Conservation (phyloP, 2,797 vertebrate species). For the Betta splendens region DNA sequence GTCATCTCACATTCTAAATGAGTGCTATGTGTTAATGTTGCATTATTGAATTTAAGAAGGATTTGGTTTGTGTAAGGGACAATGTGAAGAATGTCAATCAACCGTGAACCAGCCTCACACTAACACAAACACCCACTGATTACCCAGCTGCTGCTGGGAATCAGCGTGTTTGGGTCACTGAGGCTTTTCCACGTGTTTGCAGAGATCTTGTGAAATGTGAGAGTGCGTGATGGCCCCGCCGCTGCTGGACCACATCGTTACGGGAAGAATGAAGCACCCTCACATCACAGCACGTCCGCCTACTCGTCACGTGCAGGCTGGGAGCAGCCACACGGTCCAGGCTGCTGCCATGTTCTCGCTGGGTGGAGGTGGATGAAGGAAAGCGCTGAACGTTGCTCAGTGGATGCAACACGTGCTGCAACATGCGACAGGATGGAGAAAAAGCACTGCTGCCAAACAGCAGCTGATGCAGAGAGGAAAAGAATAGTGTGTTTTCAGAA, state of each 20-base stretch:
- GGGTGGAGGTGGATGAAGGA: neutral
- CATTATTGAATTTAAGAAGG: too few relatives aligned
- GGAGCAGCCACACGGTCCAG: slow-evolving; percentile 27
- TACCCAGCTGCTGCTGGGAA: neutral
- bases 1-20: too few relatives aligned
- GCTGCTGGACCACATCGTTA: slow-evolving; percentile 9
- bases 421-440: slow-evolving; percentile 43
- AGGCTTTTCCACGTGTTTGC: slow-evolving; percentile 34
- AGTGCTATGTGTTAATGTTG: too few relatives aligned
- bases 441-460: slow-evolving; percentile 18
- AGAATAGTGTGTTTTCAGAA: neutral
- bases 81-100: slow-evolving; percentile 34
- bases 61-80: too few relatives aligned
- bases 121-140: slow-evolving; percentile 6
- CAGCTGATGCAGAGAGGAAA: slow-evolving; percentile 11
- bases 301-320: slow-evolving; percentile 41
- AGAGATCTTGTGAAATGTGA: slow-evolving; percentile 25
- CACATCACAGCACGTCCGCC: slow-evolving; percentile 29
- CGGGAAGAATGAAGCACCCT: slow-evolving; percentile 22
- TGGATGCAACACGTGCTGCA: slow-evolving; percentile 39
- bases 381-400: slow-evolving; percentile 10
- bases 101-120: too few relatives aligned
- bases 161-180: slow-evolving; percentile 15
- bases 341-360: slow-evolving; percentile 48
- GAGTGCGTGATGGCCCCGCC: slow-evolving; percentile 14